A percentile compares a stretch with the other conserved stretches of the same genome.
These are phyloP conservation scores for Frankliniella intonsa DNA, from an alignment of 2,888 invertebrate species.

Conservation along the genomic window DNA sequence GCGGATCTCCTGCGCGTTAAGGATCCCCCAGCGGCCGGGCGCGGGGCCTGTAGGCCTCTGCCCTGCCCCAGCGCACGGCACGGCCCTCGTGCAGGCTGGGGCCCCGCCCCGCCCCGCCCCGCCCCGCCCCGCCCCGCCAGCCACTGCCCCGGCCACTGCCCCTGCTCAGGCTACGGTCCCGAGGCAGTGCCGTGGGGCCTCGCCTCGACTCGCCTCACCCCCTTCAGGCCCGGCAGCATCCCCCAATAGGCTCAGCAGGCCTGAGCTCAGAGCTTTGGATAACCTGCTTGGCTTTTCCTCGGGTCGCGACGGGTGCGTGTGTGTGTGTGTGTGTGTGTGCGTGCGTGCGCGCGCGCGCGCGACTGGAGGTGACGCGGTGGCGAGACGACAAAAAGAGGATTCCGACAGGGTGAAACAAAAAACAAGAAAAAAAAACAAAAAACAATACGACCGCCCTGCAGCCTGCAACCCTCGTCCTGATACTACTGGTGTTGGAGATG, in stretches of 20 bases:
- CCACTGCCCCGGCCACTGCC: too few relatives aligned
- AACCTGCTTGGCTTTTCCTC: not conserved
- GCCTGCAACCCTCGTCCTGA: too few relatives aligned
- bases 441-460: too few relatives aligned
- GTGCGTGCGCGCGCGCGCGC: not conserved
- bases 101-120: not conserved
- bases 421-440: too few relatives aligned
- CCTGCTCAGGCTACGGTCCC: too few relatives aligned
- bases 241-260: constrained; percentile 10
- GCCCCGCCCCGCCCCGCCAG: not conserved
- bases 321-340: constrained; percentile 8
- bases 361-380: not conserved
- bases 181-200: not conserved
- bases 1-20: too few relatives aligned
- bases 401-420: too few relatives aligned
- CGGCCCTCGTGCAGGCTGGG: not conserved
- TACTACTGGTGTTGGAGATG: too few relatives aligned
- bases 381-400: too few relatives aligned
- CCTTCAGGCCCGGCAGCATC: not conserved
- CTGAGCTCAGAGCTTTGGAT: constrained; percentile 11
- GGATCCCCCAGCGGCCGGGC: too few relatives aligned
- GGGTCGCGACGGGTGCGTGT: not conserved
- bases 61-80: too few relatives aligned
- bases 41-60: too few relatives aligned
- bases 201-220: not conserved